Evolutionary conservation across 2,113 vertebrate genomes (phyloP).

Genomic region (Heterochromis multidens): DNA sequence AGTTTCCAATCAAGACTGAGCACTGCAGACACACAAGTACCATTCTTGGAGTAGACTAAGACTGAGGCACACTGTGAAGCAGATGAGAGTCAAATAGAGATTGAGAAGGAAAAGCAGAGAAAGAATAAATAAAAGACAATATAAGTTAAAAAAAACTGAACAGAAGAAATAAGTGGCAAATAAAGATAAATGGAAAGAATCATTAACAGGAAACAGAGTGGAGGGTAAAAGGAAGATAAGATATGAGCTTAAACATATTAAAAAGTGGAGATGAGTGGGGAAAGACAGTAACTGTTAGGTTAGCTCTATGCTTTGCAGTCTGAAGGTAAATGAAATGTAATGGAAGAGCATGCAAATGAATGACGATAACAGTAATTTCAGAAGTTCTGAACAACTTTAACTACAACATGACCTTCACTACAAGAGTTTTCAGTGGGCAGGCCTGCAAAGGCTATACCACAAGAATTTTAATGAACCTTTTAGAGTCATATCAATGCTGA

Average conservation of each 20-base stretch:
- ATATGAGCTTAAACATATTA: neutral
- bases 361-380: neutral
- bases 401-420: conserved; percentile 12
- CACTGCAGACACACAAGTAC: neutral
- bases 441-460: neutral
- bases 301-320: neutral
- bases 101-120: neutral
- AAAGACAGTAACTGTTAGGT: neutral
- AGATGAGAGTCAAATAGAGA: neutral
- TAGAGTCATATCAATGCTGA: neutral
- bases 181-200: neutral
- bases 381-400: conserved; percentile 11
- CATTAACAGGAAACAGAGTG: neutral
- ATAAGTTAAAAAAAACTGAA: neutral
- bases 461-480: conserved; percentile 6
- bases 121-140: neutral
- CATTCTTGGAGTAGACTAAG: neutral
- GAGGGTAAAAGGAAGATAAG: neutral
- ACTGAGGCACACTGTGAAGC: neutral
- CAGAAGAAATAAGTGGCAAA: neutral
- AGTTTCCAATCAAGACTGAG: neutral
- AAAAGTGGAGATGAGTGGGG: neutral
- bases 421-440: neutral
- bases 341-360: neutral
- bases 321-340: neutral